phyloP scores from a whole-genome alignment of 2,888 invertebrate species.

The Pseudanteris insignis region DNA sequence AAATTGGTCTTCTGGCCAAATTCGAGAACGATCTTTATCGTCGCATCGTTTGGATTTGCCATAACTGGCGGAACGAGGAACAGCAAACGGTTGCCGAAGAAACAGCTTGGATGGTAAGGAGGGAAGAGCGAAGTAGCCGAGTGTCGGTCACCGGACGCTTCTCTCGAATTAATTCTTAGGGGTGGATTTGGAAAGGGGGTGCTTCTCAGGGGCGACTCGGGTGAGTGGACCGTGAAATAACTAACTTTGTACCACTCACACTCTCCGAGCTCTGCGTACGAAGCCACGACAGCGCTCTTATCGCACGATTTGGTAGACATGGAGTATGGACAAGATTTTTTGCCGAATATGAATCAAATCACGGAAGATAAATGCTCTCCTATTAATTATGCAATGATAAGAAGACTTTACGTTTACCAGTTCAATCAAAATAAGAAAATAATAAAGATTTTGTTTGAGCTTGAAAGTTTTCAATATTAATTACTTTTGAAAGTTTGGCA shows the following conservation, averaged over 20 bases:
- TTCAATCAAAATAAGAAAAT: too few species aligned
- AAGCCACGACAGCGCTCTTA: conserved; percentile 54
- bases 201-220: conserved; percentile 59
- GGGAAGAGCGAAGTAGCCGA: conserved; percentile 46
- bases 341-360: too few species aligned
- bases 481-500: too few species aligned
- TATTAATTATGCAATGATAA: too few species aligned
- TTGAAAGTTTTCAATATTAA: too few species aligned
- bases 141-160: conserved; percentile 63
- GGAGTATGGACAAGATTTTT: too few species aligned
- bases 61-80: conserved; percentile 42
- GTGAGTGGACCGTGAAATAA: conserved; percentile 67
- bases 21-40: too few species aligned
- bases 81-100: conserved; percentile 48
- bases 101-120: conserved; percentile 38
- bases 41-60: conserved; percentile 48
- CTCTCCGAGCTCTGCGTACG: conserved; percentile 47
- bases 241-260: conserved; percentile 60
- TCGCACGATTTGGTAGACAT: conserved; percentile 30
- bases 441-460: too few species aligned
- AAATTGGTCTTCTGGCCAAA: too few species aligned
- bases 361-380: too few species aligned
- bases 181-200: conserved; percentile 53
- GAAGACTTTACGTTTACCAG: too few species aligned
- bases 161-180: conserved; percentile 67